Percentiles rank a stretch among this genome's conserved stretches.
These are phyloP conservation scores for Girardinichthys multiradiatus DNA, from an alignment of 2,113 vertebrate species.

Conservation along the genomic window DNA sequence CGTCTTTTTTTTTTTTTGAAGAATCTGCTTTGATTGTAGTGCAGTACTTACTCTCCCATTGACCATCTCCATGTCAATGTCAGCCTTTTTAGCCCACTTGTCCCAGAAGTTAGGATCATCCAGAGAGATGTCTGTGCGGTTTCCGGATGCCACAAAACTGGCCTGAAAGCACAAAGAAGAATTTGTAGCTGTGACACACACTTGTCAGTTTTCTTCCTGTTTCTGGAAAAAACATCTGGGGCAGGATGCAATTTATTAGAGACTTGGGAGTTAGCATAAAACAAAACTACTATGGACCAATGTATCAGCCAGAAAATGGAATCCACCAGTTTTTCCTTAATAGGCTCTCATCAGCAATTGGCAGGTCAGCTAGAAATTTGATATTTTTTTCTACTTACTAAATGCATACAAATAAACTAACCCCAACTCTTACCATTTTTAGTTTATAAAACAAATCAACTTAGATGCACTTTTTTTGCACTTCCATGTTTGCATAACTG, in stretches of 20 bases:
- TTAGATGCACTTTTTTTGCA: no score
- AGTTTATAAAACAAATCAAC: no score
- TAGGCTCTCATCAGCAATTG: no score
- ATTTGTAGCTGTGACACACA: constrained; percentile 17
- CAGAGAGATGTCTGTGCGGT: constrained; percentile 97
- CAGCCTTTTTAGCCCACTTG: constrained; percentile 99
- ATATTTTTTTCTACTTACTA: no score
- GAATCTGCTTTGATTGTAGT: background rate
- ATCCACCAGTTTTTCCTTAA: no score
- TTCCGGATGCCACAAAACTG: constrained; percentile 98
- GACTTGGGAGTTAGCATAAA: background rate
- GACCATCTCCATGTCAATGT: constrained; percentile 93
- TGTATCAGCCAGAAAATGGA: no score
- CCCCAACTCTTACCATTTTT: no score
- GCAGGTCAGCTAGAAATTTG: no score
- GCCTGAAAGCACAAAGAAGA: constrained; percentile 84
- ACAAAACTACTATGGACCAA: background rate
- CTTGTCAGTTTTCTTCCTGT: background rate
- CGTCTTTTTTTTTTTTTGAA: background rate
- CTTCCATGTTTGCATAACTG: no score
- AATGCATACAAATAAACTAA: no score
- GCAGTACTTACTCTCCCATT: constrained; percentile 92
- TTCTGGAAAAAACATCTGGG: background rate
- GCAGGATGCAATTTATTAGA: background rate
- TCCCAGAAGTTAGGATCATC: constrained; percentile 99